Evolutionary conservation across 2,888 invertebrate genomes (phyloP), one percentile per base, ranked within the genome.

Genomic region (Dione vanillae): DNA sequence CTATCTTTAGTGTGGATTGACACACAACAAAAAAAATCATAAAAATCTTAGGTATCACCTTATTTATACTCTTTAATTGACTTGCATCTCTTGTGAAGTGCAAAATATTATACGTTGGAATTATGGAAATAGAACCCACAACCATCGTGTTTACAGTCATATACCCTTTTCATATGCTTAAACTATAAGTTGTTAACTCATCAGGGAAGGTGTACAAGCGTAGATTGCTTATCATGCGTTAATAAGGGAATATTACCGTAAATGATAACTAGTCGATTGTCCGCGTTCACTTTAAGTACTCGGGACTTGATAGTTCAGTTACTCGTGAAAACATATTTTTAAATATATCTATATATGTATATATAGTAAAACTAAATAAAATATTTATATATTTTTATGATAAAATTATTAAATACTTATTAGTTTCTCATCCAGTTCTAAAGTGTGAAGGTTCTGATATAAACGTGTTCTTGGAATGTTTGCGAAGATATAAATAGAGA

Each of bases 231-330:
- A 76, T 76, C 76, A 37, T 43, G 40, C 62, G 40, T 52, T 73
- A 68, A 69, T 54, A 68, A 68, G 59, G 76, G 74, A 74, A 77
- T 77, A 73, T 74, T 74, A 75, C 75, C 52, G 52, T 52, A 49
- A 2, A 20, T 10, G 56, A 66, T 47, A 67, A 68, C 40, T 41
- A 14, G 20, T 61, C 45, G 27, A 56, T 68, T 19, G 49, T 45
- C 65, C 45, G 41, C 51, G 41, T 59, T 67, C 58, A 43, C 35
- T 19, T n/a, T 49, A 67, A 67, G 40, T 41, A 20, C 49, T 40
- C 47, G 20, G 47, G n/a, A 27, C n/a, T 40, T 20, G 3, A 12
- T 14, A 40, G 2, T 59, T 59, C 43, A 6, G 61, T 43, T 27
- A 10, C 11, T 19, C 37, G 37, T 40, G 16, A 20, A 6, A 16